Conservation (phyloP, 2,888 invertebrate species). For the Theodoxus fluviatilis region DNA sequence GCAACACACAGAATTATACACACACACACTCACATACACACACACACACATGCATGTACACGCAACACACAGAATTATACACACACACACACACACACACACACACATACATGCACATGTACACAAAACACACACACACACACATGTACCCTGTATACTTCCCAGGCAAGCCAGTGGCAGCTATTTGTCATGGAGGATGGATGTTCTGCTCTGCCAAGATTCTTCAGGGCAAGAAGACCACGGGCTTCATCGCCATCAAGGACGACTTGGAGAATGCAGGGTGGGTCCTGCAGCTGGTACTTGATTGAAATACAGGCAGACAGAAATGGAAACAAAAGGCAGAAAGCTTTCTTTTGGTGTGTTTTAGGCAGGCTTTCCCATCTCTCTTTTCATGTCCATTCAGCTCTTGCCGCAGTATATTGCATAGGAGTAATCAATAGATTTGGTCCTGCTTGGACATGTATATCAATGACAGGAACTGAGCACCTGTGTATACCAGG, state of each 20-base stretch:
- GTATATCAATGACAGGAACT: too few species aligned
- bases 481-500: too few species aligned
- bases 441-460: too few species aligned
- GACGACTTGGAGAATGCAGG: slow-evolving; percentile 60
- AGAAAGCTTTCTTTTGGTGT: background rate
- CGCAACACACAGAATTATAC: background rate
- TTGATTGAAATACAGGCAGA: background rate
- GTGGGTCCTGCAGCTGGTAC: slow-evolving; percentile 30
- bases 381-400: background rate
- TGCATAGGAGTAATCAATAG: too few species aligned
- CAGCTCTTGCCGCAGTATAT: background rate
- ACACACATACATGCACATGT: background rate
- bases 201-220: slow-evolving; percentile 56
- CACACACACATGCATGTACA: background rate
- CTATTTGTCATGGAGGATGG: slow-evolving; percentile 57
- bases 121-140: background rate
- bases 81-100: background rate
- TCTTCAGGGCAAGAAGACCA: slow-evolving; percentile 45
- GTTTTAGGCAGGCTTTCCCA: background rate
- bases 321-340: background rate
- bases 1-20: background rate
- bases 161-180: slow-evolving; percentile 46
- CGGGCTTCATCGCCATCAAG: slow-evolving; percentile 53
- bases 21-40: background rate
- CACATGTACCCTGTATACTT: background rate